A percentile compares a stretch with the other conserved stretches of the same genome.
These are phyloP conservation scores for Pelecanoides urinatrix DNA, from an alignment of 2,113 vertebrate species.

Conservation along the genomic window DNA sequence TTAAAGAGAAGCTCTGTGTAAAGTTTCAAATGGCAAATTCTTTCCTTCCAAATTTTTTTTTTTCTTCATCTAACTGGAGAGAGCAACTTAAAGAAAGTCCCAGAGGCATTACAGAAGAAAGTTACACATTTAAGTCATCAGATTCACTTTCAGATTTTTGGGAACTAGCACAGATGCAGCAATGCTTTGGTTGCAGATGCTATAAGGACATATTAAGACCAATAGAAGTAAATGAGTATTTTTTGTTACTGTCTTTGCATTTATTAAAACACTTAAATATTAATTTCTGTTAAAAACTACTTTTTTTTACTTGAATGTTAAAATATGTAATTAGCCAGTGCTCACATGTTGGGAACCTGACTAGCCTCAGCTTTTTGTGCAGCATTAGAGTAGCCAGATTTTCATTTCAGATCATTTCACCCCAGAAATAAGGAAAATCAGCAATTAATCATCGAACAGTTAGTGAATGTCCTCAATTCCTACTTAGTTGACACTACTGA, in stretches of 20 bases:
- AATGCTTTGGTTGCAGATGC: not conserved
- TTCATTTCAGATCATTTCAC: not conserved
- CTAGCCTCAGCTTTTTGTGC: not conserved
- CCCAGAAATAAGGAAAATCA: not conserved
- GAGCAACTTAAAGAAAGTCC: not conserved
- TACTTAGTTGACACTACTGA: not conserved
- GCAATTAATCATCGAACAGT: not conserved
- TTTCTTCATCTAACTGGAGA: not conserved
- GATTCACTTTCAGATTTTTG: not conserved
- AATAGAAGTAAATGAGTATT: not conserved
- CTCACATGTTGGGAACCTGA: not conserved
- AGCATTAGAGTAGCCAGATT: not conserved
- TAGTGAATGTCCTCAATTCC: not conserved
- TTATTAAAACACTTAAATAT: conserved; percentile 32
- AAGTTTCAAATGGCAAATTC: not conserved
- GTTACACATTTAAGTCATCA: not conserved
- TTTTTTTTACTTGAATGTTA: conserved; percentile 1
- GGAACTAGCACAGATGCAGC: not conserved
- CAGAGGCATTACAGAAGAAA: not conserved
- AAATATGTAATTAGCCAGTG: not conserved
- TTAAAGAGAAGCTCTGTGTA: not conserved
- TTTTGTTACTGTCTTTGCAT: conserved; percentile 31
- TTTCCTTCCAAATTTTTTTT: not conserved
- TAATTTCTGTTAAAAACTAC: conserved; percentile 21
- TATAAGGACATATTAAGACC: not conserved